Conservation (phyloP, 2,113 vertebrate species). For the Microcebus lehilahytsara region DNA sequence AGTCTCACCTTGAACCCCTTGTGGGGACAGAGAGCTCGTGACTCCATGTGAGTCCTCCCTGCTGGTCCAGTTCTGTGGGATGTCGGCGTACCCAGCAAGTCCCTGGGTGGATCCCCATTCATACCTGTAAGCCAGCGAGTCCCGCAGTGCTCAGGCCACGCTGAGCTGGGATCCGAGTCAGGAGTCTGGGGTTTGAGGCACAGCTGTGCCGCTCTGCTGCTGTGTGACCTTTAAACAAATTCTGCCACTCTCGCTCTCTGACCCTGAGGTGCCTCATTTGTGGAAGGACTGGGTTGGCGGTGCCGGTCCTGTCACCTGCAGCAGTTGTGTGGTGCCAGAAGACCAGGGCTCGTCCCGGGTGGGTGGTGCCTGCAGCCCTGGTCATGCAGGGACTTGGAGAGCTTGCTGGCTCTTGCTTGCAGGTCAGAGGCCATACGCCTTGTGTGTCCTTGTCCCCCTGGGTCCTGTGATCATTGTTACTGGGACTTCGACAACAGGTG, state of each 20-base stretch:
- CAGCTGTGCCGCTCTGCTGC: neutral
- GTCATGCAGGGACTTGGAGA: neutral
- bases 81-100: neutral
- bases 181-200: neutral
- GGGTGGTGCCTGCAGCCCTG: neutral
- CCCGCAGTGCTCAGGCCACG: neutral
- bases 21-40: neutral
- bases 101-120: neutral
- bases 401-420: neutral
- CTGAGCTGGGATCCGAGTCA: neutral
- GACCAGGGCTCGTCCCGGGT: neutral
- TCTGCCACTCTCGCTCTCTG: neutral
- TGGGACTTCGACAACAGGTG: neutral
- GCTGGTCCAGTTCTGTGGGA: neutral
- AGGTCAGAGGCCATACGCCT: neutral
- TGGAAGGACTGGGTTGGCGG: neutral
- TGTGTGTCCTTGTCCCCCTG: neutral
- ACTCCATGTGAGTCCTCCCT: neutral
- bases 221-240: neutral
- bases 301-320: neutral
- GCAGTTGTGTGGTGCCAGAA: neutral
- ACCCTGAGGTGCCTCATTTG: neutral
- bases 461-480: fast-evolving
- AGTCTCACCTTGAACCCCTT: neutral
- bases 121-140: neutral